phyloP scores from a whole-genome alignment of 2,888 invertebrate genomes.

The Drosophila demipolita region DNA sequence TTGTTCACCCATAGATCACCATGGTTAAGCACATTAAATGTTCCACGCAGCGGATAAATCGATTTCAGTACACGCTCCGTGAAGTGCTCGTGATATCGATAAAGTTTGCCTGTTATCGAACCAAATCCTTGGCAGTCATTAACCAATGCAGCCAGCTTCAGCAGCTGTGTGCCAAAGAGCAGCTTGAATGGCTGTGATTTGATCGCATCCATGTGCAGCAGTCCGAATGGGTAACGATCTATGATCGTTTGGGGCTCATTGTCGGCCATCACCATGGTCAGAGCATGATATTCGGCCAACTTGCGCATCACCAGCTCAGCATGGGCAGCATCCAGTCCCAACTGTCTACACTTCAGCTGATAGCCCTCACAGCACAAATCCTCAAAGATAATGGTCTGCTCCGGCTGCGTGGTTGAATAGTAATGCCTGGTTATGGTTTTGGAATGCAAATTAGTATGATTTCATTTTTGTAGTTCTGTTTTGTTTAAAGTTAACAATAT shows the following conservation, averaged over 20 bases:
- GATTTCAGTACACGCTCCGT: constrained; percentile 75
- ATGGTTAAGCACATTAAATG: constrained; percentile 85
- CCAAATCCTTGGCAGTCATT: constrained; percentile 68
- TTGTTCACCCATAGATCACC: constrained; percentile 87
- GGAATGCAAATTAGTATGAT: neutral
- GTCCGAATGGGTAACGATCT: constrained; percentile 76
- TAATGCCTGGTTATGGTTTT: constrained; percentile 64
- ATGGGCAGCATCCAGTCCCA: constrained; percentile 86
- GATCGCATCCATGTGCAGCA: constrained; percentile 80
- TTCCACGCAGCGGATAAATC: constrained; percentile 77
- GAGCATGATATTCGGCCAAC: constrained; percentile 86
- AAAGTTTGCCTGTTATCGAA: constrained; percentile 71
- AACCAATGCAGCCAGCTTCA: constrained; percentile 76
- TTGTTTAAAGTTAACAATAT: neutral
- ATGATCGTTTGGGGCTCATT: constrained; percentile 68
- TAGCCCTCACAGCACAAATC: constrained; percentile 86
- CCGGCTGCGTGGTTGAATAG: constrained; percentile 79
- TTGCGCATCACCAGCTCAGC: constrained; percentile 85
- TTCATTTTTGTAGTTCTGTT: neutral
- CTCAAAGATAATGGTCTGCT: constrained; percentile 82
- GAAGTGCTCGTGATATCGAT: constrained; percentile 79
- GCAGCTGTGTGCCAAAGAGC: constrained; percentile 81
- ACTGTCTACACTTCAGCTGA: constrained; percentile 86
- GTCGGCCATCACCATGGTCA: constrained; percentile 86
- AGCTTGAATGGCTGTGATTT: constrained; percentile 76